Percentiles rank a stretch among this genome's conserved stretches.
Conservation (phyloP, 2,113 vertebrate genomes). For the Elgaria multicarinata region DNA sequence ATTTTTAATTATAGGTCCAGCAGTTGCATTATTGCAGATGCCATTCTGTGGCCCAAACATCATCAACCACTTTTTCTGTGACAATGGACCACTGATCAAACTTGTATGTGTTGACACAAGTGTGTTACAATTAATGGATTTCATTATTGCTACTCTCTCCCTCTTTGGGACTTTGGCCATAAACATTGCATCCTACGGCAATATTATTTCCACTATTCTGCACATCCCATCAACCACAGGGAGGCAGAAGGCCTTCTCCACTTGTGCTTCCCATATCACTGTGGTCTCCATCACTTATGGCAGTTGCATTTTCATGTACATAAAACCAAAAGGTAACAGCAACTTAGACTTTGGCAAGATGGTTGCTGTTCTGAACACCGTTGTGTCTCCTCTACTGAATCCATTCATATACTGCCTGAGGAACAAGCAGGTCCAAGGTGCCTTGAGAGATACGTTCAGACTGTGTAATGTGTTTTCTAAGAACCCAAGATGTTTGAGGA, state of each 20-base stretch:
- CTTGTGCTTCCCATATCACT: not conserved
- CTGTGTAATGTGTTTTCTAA: not conserved
- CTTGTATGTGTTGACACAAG: not conserved
- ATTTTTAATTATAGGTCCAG: slow-evolving; percentile 31
- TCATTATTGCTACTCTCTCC: not conserved
- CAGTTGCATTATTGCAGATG: slow-evolving; percentile 20
- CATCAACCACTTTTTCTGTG: slow-evolving; percentile 54
- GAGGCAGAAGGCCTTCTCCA: not conserved
- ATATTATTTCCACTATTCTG: slow-evolving; percentile 8
- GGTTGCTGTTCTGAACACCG: not conserved
- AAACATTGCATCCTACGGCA: not conserved
- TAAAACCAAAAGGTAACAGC: not conserved
- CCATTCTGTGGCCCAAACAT: slow-evolving; percentile 49
- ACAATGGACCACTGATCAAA: not conserved
- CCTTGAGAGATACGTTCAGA: not conserved
- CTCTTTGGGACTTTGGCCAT: not conserved
- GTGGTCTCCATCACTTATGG: not conserved
- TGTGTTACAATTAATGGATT: not conserved
- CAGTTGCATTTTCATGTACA: slow-evolving; percentile 28
- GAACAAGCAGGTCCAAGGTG: not conserved
- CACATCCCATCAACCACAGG: not conserved
- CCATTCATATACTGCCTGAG: slow-evolving; percentile 9
- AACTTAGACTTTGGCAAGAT: not conserved
- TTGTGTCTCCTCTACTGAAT: not conserved
- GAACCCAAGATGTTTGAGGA: not conserved